Conservation (phyloP, 1,140 invertebrate species). For the Lepidotrigona ventralis region DNA sequence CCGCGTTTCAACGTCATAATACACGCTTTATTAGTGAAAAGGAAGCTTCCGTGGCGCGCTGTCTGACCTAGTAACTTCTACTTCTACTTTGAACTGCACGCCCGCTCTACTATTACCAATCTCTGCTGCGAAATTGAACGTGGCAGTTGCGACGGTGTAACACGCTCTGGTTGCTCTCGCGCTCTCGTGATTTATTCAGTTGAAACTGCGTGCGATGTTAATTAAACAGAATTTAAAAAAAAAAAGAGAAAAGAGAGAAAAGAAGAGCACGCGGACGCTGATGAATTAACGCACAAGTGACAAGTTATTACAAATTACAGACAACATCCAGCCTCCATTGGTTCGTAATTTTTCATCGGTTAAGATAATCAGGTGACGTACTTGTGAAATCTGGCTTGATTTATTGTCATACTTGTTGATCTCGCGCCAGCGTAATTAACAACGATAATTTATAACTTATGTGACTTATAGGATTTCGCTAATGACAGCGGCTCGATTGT, state of each 20-base stretch:
- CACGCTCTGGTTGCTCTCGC: background rate
- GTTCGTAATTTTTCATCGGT: background rate
- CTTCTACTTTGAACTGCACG: background rate
- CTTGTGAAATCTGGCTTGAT: background rate
- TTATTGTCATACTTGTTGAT: background rate
- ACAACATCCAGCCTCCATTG: too few relatives aligned
- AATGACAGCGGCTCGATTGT: background rate
- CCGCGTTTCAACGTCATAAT: conserved; percentile 21
- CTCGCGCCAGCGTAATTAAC: background rate
- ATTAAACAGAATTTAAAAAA: background rate
- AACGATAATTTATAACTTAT: background rate
- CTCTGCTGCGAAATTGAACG: background rate
- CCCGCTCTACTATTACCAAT: background rate
- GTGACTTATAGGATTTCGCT: background rate
- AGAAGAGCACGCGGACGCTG: too few relatives aligned
- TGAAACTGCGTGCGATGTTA: background rate
- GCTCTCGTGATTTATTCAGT: background rate
- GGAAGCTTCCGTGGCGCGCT: background rate
- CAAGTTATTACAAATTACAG: too few relatives aligned
- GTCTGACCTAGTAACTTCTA: conserved; percentile 5
- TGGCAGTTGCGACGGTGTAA: background rate
- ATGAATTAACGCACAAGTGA: background rate
- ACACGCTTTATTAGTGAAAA: conserved; percentile 17
- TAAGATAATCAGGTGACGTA: background rate
- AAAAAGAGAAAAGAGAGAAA: too few relatives aligned